These are phyloP conservation scores for Chrysolina americana DNA, from an alignment of 2,888 invertebrate species.

Conservation along the genomic window DNA sequence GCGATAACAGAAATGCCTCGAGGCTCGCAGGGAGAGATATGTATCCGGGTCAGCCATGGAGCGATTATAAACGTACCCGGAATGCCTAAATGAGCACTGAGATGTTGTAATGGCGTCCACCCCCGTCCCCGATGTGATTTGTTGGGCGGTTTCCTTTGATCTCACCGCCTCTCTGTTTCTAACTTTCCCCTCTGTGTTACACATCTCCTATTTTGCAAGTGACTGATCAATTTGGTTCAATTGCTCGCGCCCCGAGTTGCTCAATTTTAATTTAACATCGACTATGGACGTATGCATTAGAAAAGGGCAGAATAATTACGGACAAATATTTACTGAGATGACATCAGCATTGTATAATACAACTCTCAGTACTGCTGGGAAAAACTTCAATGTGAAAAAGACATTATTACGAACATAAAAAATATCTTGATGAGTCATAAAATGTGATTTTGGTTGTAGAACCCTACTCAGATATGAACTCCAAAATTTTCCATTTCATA, in stretches of 20 bases:
- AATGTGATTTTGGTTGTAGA: too few species aligned
- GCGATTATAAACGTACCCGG: slow-evolving; percentile 59
- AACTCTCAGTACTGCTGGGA: not conserved
- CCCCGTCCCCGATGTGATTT: slow-evolving; percentile 66
- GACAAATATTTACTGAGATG: slow-evolving; percentile 33
- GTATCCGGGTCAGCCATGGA: slow-evolving; percentile 41
- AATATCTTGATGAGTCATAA: too few species aligned
- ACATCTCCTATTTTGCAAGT: slow-evolving; percentile 69
- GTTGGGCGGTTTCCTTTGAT: slow-evolving; percentile 76
- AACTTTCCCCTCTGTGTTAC: slow-evolving; percentile 51
- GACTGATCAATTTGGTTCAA: slow-evolving; percentile 68
- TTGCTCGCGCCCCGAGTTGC: slow-evolving; percentile 53
- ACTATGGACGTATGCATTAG: slow-evolving; percentile 25
- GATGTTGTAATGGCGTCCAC: slow-evolving; percentile 68
- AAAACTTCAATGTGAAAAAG: too few species aligned
- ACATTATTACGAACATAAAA: too few species aligned
- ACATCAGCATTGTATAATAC: not conserved
- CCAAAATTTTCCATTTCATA: too few species aligned
- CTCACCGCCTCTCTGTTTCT: slow-evolving; percentile 70
- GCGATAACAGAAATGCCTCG: slow-evolving; percentile 30
- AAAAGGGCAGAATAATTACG: slow-evolving; percentile 38
- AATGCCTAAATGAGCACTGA: slow-evolving; percentile 69
- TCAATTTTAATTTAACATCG: slow-evolving; percentile 60
- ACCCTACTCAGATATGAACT: too few species aligned
- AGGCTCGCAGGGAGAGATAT: slow-evolving; percentile 36